These are phyloP conservation scores for Rambutsinella grinnellia DNA, from an alignment of 2,888 invertebrate genomes.

Conservation along the genomic window DNA sequence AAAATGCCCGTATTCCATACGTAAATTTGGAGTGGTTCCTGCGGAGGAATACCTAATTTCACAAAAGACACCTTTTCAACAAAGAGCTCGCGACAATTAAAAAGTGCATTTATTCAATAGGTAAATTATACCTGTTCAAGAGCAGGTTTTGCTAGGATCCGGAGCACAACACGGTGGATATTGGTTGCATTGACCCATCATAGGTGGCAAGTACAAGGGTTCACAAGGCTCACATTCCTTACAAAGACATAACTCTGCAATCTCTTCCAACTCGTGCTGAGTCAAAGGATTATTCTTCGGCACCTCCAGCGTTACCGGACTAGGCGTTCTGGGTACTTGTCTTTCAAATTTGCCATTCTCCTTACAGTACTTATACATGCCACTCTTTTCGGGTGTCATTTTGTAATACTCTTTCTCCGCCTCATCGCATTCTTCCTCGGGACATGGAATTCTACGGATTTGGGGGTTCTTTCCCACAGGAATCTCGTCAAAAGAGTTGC, in stretches of 20 bases:
- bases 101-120: too few relatives aligned
- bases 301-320: constrained; percentile 43
- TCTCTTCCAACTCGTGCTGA: constrained; percentile 3
- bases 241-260: not conserved
- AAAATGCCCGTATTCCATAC: too few relatives aligned
- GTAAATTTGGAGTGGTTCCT: too few relatives aligned
- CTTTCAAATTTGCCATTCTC: constrained; percentile 27
- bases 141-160: not conserved
- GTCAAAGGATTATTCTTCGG: constrained; percentile 6
- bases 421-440: constrained; percentile 25
- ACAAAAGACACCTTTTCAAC: too few relatives aligned
- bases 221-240: constrained; percentile 27
- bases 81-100: too few relatives aligned
- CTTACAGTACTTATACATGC: constrained; percentile 59
- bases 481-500: constrained; percentile 60
- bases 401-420: constrained; percentile 10
- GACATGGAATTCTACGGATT: constrained; percentile 26
- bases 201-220: constrained; percentile 38
- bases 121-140: too few relatives aligned
- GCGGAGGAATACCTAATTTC: too few relatives aligned
- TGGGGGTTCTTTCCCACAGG: constrained; percentile 62
- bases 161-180: constrained; percentile 1
- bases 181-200: constrained; percentile 30
- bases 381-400: constrained; percentile 52
- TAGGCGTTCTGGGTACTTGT: constrained; percentile 46